Evolutionary conservation across 2,113 vertebrate species (phyloP).

Genomic region (Serilophus lunatus): DNA sequence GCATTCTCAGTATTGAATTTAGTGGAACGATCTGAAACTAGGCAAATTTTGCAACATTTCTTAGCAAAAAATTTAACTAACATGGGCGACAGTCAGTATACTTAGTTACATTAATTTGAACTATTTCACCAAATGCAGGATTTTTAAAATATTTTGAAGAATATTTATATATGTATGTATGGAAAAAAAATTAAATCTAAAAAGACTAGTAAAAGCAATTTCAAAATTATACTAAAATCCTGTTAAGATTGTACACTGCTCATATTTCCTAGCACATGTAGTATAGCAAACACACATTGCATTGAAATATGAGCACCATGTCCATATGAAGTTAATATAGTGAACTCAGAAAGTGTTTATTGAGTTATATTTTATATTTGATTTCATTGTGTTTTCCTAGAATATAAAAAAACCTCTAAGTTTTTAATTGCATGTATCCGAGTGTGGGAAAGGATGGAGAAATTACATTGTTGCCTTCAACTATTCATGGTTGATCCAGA

Average conservation of each 20-base stretch:
- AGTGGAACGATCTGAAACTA: neutral
- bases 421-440: neutral
- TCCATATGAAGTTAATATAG: neutral
- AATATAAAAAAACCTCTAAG: neutral
- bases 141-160: neutral
- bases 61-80: neutral
- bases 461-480: neutral
- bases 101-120: neutral
- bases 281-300: neutral
- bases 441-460: neutral
- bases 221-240: neutral
- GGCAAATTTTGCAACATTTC: neutral
- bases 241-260: neutral
- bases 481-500: neutral
- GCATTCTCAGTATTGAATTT: neutral
- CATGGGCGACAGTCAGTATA: neutral
- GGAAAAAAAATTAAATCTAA: neutral
- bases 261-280: fast-evolving
- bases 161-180: neutral
- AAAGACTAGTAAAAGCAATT: neutral
- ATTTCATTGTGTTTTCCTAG: neutral
- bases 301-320: neutral
- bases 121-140: neutral
- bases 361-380: neutral
- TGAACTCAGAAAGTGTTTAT: neutral